Conservation (phyloP, 1,140 invertebrate genomes). For the Pseudomyrmex sp. region DNA sequence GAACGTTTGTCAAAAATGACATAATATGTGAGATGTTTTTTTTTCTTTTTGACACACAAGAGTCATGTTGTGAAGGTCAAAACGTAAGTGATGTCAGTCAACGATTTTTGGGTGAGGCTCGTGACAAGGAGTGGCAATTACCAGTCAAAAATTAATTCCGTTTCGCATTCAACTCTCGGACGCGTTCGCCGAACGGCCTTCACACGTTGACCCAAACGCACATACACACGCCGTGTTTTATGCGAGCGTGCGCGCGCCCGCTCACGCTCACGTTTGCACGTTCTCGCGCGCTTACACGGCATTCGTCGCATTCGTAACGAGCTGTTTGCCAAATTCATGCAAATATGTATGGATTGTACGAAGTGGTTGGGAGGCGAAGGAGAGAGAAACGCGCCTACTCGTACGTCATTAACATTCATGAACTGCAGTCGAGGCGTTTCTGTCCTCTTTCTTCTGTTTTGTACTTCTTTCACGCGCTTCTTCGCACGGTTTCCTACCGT, state of each 20-base stretch:
- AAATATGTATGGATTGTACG: slow-evolving; percentile 72
- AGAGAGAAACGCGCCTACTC: slow-evolving; percentile 60
- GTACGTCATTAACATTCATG: slow-evolving; percentile 81
- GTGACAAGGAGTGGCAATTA: slow-evolving; percentile 38
- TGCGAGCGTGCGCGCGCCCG: neutral
- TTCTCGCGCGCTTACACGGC: slow-evolving; percentile 21
- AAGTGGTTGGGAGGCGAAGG: slow-evolving; percentile 42
- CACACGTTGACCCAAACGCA: slow-evolving; percentile 69
- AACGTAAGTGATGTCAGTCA: slow-evolving; percentile 11
- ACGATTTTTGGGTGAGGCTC: slow-evolving; percentile 3
- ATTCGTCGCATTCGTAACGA: slow-evolving; percentile 74
- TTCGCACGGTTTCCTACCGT: slow-evolving; percentile 40
- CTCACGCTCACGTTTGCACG: slow-evolving; percentile 17
- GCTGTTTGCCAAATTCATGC: slow-evolving; percentile 83
- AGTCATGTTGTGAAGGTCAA: slow-evolving; percentile 19
- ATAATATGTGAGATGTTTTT: slow-evolving; percentile 20
- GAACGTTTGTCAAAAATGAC: neutral
- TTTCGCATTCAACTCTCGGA: slow-evolving; percentile 45
- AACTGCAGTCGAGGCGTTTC: slow-evolving; percentile 40
- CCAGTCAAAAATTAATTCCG: slow-evolving; percentile 47
- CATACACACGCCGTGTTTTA: neutral
- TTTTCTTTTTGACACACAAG: neutral
- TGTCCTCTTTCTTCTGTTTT: slow-evolving; percentile 22
- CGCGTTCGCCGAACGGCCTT: slow-evolving; percentile 66
- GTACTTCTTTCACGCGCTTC: slow-evolving; percentile 2